phyloP scores from a whole-genome alignment of 2,888 invertebrate genomes.

The Tiphia femorata region DNA sequence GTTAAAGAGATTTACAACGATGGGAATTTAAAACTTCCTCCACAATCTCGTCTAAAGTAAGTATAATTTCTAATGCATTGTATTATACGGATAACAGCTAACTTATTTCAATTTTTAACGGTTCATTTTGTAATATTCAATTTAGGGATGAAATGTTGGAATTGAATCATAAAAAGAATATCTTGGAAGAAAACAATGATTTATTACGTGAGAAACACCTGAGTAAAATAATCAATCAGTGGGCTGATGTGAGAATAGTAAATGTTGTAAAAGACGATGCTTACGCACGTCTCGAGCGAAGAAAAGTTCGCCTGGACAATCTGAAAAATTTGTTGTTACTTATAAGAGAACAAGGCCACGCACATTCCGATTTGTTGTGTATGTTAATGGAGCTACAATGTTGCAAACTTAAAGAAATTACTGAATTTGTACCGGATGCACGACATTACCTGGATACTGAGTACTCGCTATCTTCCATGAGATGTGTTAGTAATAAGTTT shows the following conservation, averaged over 20 bases:
- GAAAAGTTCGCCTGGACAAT: slow-evolving; percentile 46
- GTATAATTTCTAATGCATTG: background rate
- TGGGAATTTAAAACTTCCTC: slow-evolving; percentile 33
- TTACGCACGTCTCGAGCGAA: slow-evolving; percentile 43
- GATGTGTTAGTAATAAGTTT: slow-evolving; percentile 53
- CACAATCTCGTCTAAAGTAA: slow-evolving; percentile 26
- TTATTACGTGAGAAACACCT: slow-evolving; percentile 51
- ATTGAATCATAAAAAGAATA: slow-evolving; percentile 51
- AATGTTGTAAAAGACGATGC: slow-evolving; percentile 54
- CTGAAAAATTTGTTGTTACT: slow-evolving; percentile 50
- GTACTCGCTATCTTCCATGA: slow-evolving; percentile 51
- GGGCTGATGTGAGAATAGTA: slow-evolving; percentile 47
- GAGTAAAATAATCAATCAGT: slow-evolving; percentile 44
- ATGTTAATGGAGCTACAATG: slow-evolving; percentile 60
- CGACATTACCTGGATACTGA: slow-evolving; percentile 59
- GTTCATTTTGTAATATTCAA: background rate
- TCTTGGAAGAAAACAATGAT: slow-evolving; percentile 54
- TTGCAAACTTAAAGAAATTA: slow-evolving; percentile 49
- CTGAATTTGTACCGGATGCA: slow-evolving; percentile 56
- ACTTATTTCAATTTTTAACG: background rate
- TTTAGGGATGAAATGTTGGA: slow-evolving; percentile 53
- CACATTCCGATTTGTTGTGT: slow-evolving; percentile 56
- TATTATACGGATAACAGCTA: background rate
- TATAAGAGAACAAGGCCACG: slow-evolving; percentile 57
- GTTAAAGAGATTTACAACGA: slow-evolving; percentile 35